Evolutionary conservation across 2,797 vertebrate species (phyloP), one percentile per base, ranked within the genome.

Genomic region (Gallirallus australis): DNA sequence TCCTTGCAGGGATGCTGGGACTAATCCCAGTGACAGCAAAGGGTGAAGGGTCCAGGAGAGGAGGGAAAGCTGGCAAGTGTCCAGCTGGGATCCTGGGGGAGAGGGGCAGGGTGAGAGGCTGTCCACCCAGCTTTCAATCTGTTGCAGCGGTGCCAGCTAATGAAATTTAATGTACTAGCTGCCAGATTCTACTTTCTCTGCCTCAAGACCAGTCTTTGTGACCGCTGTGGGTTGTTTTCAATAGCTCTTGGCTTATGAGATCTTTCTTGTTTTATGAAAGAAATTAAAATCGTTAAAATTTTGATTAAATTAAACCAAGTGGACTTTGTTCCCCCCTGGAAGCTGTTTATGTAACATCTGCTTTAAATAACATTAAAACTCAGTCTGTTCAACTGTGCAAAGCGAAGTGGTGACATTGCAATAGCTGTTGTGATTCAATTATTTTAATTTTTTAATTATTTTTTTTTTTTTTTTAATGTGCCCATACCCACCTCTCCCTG

Each of bases 251-350:
- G 45, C 47, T 91, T 48, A 57, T 0, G 6, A 53, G 35, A 15
- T 2, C 5, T 27, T 75, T n/a, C 1, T 33, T 54, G 47, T 81
- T 69, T 25, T 4, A 71, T 64, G 24, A 53, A 45, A 73, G 75
- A 68, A 91, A 40, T 57, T 75, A 31, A 81, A 82, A 56, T 16
- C 0, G 2, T 86, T 86, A 23, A 17, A 25, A 28, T 80, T 91
- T 79, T 60, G 2, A 56, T 57, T 80, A 35, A 78, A 85, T 82
- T 75, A 77, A 92, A 63, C 31, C 30, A 68, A 95, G 21, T 15
- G 28, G 66, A 91, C 85, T 95, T 94, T 84, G 73, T 17, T 95
- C 80, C 88, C 73, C 33, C 45, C 76, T 88, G 95, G 82, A 93
- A 95, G 70, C 85, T 84, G 63, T 80, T 91, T 80, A 77, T 37